Conservation (phyloP, 2,888 invertebrate species). For the Leucophora obtusa region DNA sequence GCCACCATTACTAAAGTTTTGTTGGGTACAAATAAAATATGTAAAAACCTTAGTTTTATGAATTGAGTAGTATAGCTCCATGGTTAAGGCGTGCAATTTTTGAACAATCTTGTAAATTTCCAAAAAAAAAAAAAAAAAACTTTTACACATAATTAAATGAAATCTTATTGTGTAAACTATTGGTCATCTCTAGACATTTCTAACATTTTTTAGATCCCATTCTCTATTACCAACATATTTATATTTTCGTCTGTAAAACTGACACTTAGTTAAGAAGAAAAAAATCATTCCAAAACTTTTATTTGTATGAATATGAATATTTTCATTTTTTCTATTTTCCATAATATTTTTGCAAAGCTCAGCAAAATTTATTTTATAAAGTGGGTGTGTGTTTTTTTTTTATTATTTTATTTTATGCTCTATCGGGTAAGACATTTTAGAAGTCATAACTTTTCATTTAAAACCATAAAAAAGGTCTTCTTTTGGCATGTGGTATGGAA, state of each 20-base stretch:
- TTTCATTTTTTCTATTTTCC: slow-evolving; percentile 10
- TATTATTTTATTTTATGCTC: no score
- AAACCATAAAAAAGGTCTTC: slow-evolving; percentile 39
- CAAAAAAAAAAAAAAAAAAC: no score
- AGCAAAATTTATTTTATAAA: slow-evolving; percentile 51
- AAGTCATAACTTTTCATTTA: slow-evolving; percentile 69
- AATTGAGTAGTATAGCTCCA: no score
- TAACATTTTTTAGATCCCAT: background rate
- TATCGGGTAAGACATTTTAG: slow-evolving; percentile 41
- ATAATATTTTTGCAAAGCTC: slow-evolving; percentile 45
- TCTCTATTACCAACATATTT: background rate
- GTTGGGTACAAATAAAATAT: no score
- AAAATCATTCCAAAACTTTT: slow-evolving; percentile 28
- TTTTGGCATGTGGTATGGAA: slow-evolving; percentile 20
- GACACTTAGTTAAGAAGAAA: slow-evolving; percentile 25
- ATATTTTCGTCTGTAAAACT: slow-evolving; percentile 24
- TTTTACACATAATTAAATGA: background rate
- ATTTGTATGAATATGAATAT: slow-evolving; percentile 47
- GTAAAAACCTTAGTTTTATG: no score
- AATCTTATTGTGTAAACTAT: background rate
- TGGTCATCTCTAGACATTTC: slow-evolving; percentile 22
- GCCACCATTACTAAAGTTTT: no score
- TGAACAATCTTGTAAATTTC: no score
- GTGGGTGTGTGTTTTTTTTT: slow-evolving; percentile 20
- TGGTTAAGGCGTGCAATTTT: no score